Evolutionary conservation across 2,797 vertebrate genomes (phyloP), one percentile per base, ranked within the genome.

Genomic region (Adrianichthys oophorus): DNA sequence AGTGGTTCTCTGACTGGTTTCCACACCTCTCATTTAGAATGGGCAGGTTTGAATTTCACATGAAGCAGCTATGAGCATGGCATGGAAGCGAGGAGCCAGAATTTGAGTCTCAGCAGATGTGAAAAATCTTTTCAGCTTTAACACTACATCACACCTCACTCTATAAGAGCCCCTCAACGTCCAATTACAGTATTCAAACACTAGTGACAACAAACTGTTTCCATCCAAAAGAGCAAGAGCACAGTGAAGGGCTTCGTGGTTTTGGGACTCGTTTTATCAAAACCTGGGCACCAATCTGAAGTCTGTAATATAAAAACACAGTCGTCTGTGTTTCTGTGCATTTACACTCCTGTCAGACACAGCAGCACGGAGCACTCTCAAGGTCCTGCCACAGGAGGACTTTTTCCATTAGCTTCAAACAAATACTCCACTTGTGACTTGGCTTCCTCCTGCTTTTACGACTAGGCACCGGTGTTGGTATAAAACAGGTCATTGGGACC

Each of bases 401-500:
- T 78, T 88, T 89, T 87, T 90, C 85, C 87, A 80, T 60, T 75
- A 44, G 53, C 82, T 85, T 87, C 85, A 87, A 87, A 86, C 82
- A 78, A 89, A 90, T 89, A 84, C 76, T 82, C 65, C 0, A 86
- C 83, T 78, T 81, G 83, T 92, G 88, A 90, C 84, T 90, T 69
- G 67, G 88, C 86, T 87, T 90, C 86, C 84, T 81, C 66, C 72
- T 68, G 52, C 48, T 86, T 87, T 90, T 89, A 90, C 62, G 83
- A 89, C 77, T 87, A 85, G 83, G 88, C 80, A 70, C 84, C 82
- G 85, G 88, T 84, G 87, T 88, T 89, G 86, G 87, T 90, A 78
- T 92, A 90, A 91, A 92, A 92, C 90, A 92, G 90, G 86, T 92
- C 90, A 91, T 85, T 91, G 79, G 91, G 92, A 92, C 90, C 90